Evolutionary conservation across 2,888 invertebrate genomes (phyloP), one percentile per base, ranked within the genome.

Genomic region (Pollenia griseotomentosa): DNA sequence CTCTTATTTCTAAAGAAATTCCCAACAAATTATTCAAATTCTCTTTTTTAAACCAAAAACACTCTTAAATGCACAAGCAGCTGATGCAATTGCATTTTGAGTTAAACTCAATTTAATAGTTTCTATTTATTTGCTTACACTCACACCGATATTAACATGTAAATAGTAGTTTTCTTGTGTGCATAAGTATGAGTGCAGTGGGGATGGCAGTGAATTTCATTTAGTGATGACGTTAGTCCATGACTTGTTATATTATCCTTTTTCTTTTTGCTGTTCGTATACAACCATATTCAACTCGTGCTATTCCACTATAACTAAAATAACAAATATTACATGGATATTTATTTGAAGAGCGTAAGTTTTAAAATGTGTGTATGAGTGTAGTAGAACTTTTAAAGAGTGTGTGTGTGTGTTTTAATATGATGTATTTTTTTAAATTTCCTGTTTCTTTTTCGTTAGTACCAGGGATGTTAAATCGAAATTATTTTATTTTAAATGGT

Each of bases 201-300:
- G 7, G 44, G 55, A 53, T 86, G 77, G 59, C 78, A 87, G 77
- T 81, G 81, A 78, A 81, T 82, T 61, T 66, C 74, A 77, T 84
- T 81, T 84, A 87, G 81, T 74, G 81, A 87, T 87, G 87, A 87
- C 87, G 87, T 87, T 87, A 87, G 84, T 87, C 55, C 77, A 46
- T 70, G 74, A 70, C 70, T 78, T 81, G 79, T 78, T 4, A 6
- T 33, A 33, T 33, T 87, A 82, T 87, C 84, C 87, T 87, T 86
- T 83, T 59, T 66, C 51, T 75, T 79, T 16, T 46, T 73, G 23
- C 51, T 78, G 57, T 55, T 42, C 53, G 42, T 61, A 16, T 57
- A 44, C 16, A 48, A 48, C 66, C 9, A 42, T 40, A 70, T 78
- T 23, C 61, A 70, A 63, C 70, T 81, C 63, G 66, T 71, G 70